Base-by-base conservation (phyloP, 2,888 invertebrate species). In the Cosmorhoe ocellata region DNA sequence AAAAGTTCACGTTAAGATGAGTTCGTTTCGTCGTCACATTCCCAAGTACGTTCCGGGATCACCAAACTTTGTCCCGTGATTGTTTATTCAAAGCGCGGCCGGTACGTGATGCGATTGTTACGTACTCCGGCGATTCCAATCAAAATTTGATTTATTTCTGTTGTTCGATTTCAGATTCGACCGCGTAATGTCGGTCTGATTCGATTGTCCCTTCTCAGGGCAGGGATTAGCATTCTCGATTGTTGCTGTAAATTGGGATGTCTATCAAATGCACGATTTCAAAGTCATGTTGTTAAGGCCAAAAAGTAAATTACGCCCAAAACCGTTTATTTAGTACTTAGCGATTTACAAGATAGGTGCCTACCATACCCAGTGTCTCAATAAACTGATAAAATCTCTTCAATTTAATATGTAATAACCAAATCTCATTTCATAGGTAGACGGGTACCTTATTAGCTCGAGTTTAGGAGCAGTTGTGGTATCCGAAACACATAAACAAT, bases 111-210 rank as follows among this genome's bases (percentile, higher is more conserved):
- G 66, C 73, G 71, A 80, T 80, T 81, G 80, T 80, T 78, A 79
- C 76, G 73, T 71, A 73, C 69, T 75, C 71, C 63, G 66, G 64
- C 66, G 67, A 70, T 66, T 69, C 73, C 76, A 79, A 81, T 79
- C 79, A 72, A 74, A 80, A 72, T 80, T 77, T 79, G 81, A 81
- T 81, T 80, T 80, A 78, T 78, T 71, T 72, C 67, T 66, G 65
- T 71, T 69, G 70, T 78, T 73, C 71, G 66, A 66, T 64, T 71
- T 68, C 64, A 63, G 62, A 64, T 69, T 71, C 62, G 58, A 44
- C 51, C 53, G 48, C 58, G 64, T 65, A 64, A 66, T 67, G 61
- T 62, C 63, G 58, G 58, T 56, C 63, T 69, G 66, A 71, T 66
- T 68, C 56, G 61, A 59, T 70, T 66, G 63, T 56, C 59, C 55